Base-by-base conservation (phyloP, 1,140 invertebrate species). In the Cyclargus thomasi region DNA sequence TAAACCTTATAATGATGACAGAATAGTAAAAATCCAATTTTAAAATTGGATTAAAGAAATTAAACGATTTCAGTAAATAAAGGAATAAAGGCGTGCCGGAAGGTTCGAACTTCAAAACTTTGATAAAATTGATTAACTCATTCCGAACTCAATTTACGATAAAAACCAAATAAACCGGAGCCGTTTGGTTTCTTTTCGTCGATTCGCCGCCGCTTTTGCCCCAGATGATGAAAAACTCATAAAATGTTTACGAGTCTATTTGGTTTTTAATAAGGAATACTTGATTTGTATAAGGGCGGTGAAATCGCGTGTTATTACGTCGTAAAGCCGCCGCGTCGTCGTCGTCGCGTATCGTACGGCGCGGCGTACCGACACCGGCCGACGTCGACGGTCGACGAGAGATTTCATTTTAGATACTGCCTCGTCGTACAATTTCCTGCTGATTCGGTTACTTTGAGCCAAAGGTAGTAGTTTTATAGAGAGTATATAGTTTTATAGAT, bases 211-310 rank as follows among this genome's bases (percentile, higher is more conserved):
- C 18, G 18, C 18, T 55, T 17, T 55, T 18, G 17, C 18, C 18
- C 55, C 20, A n/a, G 55, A 21, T 20, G 53, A 55, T 11, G 10
- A 20, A 59, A 59, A 59, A 7, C 5, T 20, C 55, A 2, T 20
- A 7, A 20, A 59, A 20, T 10, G 10, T 59, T 59, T 59, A 20
- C 18, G 55, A 20, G 18, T 59, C 55, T 11, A 59, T 59, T 59
- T 59, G 2, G 55, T 59, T 59, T 59, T 59, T 59, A 59, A 59
- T 59, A 59, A 20, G 18, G 20, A 59, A 59, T 59, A 59, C 18
- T 59, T 59, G 55, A 59, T 59, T 59, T 59, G 18, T 18, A 21
- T 59, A 20, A 59, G 10, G 55, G 17, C 18, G 55, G 18, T 10
- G 10, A 21, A 59, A 20, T 59, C 55, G 20, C 55, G 0, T 21